Percentiles rank a stretch among this genome's conserved stretches.
Conservation (phyloP, 1,140 invertebrate genomes). For the Drosophila repletoides region DNA sequence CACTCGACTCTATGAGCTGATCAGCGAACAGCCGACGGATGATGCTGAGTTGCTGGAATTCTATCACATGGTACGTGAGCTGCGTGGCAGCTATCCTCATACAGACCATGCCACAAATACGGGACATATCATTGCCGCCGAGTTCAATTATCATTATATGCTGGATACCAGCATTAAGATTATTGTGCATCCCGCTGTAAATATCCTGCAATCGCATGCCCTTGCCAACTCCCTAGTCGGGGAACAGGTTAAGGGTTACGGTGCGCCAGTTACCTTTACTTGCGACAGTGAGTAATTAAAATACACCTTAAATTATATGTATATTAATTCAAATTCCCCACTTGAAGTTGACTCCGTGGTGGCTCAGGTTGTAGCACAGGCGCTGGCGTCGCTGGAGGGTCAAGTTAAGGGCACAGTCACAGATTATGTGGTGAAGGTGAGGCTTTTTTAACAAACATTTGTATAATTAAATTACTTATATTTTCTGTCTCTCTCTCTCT, state of each 20-base stretch:
- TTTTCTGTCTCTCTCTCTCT: background rate
- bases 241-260: constrained; percentile 83
- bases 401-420: constrained; percentile 86
- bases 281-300: constrained; percentile 88
- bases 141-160: constrained; percentile 89
- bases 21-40: constrained; percentile 86
- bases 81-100: constrained; percentile 85
- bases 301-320: background rate
- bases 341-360: constrained; percentile 92
- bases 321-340: background rate
- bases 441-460: background rate
- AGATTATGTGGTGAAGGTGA: constrained; percentile 85
- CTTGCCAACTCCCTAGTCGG: constrained; percentile 62
- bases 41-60: constrained; percentile 91
- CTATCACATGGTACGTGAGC: constrained; percentile 87
- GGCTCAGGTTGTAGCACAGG: constrained; percentile 93
- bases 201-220: constrained; percentile 82
- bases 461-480: background rate
- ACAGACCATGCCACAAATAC: constrained; percentile 89
- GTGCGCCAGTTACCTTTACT: constrained; percentile 90
- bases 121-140: constrained; percentile 91
- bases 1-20: constrained; percentile 88
- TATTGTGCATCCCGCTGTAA: constrained; percentile 88
- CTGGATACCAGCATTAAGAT: constrained; percentile 93
- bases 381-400: constrained; percentile 91